A percentile compares a stretch with the other conserved stretches of the same genome.
Evolutionary conservation across 1,140 invertebrate species (phyloP).

Genomic region (Solenopsis fugax): DNA sequence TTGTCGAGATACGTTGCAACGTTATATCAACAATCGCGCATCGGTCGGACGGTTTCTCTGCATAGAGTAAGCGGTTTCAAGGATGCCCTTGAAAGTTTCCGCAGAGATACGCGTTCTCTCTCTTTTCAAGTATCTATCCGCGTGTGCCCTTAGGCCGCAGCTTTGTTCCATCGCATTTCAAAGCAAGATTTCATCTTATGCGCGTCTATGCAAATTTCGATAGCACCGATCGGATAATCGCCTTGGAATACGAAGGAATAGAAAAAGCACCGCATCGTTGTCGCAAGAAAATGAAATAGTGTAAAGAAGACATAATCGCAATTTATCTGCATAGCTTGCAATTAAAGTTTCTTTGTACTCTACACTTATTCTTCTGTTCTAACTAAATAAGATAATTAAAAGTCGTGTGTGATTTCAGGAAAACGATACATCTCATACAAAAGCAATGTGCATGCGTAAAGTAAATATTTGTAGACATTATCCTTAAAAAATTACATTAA

Average conservation of each 20-base stretch:
- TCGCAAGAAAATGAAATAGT: not conserved
- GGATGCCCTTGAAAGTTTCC: constrained; percentile 32
- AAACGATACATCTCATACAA: not conserved
- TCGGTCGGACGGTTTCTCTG: constrained; percentile 9
- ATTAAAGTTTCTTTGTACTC: not conserved
- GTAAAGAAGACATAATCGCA: not conserved
- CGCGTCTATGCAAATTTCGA: constrained; percentile 52
- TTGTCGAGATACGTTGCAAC: constrained; percentile 16
- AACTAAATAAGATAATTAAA: not conserved
- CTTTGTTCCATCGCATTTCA: constrained; percentile 50
- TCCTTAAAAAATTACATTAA: not conserved
- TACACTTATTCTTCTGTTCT: not conserved
- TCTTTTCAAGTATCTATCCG: constrained; percentile 20
- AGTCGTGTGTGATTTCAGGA: not conserved
- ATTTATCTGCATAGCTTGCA: not conserved
- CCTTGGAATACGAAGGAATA: constrained; percentile 1
- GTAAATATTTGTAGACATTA: not conserved
- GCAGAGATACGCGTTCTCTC: constrained; percentile 13
- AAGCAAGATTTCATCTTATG: constrained; percentile 48
- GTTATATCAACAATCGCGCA: constrained; percentile 6
- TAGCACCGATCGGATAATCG: constrained; percentile 20
- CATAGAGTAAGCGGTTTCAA: constrained; percentile 27
- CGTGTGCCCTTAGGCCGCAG: constrained; percentile 1
- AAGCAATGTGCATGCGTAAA: no score
- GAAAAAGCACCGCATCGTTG: constrained; percentile 22